Base-by-base conservation (phyloP, 2,113 vertebrate genomes). In the Corythaeola cristata region DNA sequence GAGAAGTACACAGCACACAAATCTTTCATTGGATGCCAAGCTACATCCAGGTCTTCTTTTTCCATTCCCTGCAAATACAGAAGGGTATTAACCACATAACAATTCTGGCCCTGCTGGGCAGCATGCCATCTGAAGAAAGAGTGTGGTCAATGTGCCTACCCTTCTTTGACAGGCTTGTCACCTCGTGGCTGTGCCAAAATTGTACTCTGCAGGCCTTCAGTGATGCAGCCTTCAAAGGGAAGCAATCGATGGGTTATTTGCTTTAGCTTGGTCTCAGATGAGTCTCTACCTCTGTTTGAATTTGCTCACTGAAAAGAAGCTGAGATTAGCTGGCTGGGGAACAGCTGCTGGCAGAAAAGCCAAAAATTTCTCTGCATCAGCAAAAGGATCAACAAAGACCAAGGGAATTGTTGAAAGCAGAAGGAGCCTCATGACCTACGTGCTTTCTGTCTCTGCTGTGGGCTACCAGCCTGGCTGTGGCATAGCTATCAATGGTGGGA, bases 101-200 rank as follows among this genome's bases (percentile, higher is more conserved):
- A 33, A 62, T 78, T 78, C 63, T 47, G 32, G 68, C 59, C 77
- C 27, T 39, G 32, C 27, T 5, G 16, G 58, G 47, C 72, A 55
- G 39, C 41, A 33, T 75, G 55, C 33, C 45, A 75, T 47, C 15
- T 55, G 47, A 53, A 86, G 24, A 49, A 55, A 35, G 32, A 69
- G n/a, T 2, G 0, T 0, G 3, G 24, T 30, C 1, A 0, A 56
- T 62, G 69, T 45, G 7, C 35, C 26, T 86, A 5, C 53, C 24
- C 28, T 39, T 37, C n/a, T 45, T 44, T 73, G 86, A 85, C 69
- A 50, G 24, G 23, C 28, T 83, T 68, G 82, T 93, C 55, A 82
- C 82, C 60, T 69, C 30, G 53, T 53, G 72, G 22, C 20, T 63
- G 37, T 73, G 81, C 71, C 82, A 83, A 39, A 62, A 63, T 4